Base-by-base conservation (phyloP, 2,888 invertebrate species). In the Schizaphis graminum region DNA sequence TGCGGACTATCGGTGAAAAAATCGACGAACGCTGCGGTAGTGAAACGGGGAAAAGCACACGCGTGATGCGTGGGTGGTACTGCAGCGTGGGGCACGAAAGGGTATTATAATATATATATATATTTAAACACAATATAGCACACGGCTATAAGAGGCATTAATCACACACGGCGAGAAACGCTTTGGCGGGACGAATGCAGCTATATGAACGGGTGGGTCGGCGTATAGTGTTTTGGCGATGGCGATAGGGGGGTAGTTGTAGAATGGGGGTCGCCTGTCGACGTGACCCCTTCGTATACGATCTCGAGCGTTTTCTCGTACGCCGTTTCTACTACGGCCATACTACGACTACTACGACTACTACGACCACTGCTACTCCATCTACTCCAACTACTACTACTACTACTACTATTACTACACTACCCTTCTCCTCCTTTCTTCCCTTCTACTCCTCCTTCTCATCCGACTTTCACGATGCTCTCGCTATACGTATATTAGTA, bases 131-230 rank as follows among this genome's bases (percentile, higher is more conserved):
- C 8, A 28, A 91, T n/a, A 57, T 57, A 57, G 41, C 49, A 87
- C 49, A 53, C 86, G 57, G 67, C 49, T 77, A 57, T 57, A 57
- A 89, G 84, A 57, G 77, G 93, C 89, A 93, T 93, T 93, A 93
- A 93, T 93, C 93, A 89, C 89, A n/a, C 56, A 13, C 77, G 35
- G 77, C 35, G 35, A 77, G 53, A 89, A 67, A 84, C 93, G 77
- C 28, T n/a, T 11, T 28, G 57, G 35, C 44, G 44, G 61, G 49
- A 28, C 21, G 21, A 91, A 77, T 28, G 85, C n/a, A 84, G 35
- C 77, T 77, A 77, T 77, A 8, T 77, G 77, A 35, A 77, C 77
- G 77, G 35, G 35, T 21, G 77, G 77, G 35, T 35, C 21, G 77
- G 77, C 21, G 35, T 35, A 35, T 77, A 21, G 35, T 77, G 77